A percentile compares a stretch with the other conserved stretches of the same genome.
phyloP scores from a whole-genome alignment of 2,113 vertebrate genomes.

The Nannospalax galili region DNA sequence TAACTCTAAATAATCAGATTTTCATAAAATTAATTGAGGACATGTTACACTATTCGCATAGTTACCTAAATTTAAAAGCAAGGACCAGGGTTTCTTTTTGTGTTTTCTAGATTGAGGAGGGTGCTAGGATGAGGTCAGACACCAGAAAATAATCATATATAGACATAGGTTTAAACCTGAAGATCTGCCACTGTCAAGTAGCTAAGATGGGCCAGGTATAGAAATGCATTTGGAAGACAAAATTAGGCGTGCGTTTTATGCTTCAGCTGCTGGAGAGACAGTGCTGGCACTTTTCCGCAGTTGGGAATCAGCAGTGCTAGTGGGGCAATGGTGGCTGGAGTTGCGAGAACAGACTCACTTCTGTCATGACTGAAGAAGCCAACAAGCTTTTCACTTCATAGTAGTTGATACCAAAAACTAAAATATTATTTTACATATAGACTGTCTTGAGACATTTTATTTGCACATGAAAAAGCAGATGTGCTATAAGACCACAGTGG shows the following conservation, averaged over 20 bases:
- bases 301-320: background rate
- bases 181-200: background rate
- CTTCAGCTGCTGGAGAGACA: background rate
- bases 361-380: background rate
- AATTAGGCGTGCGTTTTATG: background rate
- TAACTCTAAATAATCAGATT: background rate
- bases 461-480: background rate
- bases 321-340: background rate
- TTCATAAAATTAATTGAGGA: conserved; percentile 13
- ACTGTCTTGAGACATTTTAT: background rate
- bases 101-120: background rate
- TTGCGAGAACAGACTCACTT: background rate
- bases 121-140: too few relatives aligned
- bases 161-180: background rate
- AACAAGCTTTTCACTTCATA: background rate
- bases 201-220: background rate
- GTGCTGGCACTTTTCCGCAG: background rate
- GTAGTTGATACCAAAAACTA: background rate
- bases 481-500: background rate
- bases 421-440: background rate
- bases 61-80: background rate
- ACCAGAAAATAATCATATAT: background rate
- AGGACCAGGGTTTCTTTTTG: background rate
- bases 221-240: background rate
- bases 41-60: background rate